Percentiles rank a stretch among this genome's conserved stretches.
phyloP scores from a whole-genome alignment of 2,113 vertebrate genomes.

The Hyperoodon ampullatus region DNA sequence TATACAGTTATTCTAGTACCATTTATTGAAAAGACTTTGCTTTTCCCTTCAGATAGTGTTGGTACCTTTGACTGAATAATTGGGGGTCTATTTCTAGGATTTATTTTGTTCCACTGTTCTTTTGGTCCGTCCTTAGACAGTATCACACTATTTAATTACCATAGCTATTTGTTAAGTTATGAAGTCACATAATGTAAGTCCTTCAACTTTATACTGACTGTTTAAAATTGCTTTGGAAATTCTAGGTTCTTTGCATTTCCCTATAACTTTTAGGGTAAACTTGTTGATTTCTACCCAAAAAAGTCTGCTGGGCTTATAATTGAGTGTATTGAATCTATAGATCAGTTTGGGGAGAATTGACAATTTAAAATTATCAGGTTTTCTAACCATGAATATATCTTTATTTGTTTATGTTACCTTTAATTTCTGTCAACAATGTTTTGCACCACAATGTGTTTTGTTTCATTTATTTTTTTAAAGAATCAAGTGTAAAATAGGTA shows the following conservation, averaged over 20 bases:
- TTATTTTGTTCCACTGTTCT: not conserved
- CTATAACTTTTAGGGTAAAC: not conserved
- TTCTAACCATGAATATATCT: not conserved
- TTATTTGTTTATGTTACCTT: slow-evolving; percentile 14
- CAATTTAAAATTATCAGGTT: not conserved
- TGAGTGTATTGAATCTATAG: not conserved
- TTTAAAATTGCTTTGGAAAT: not conserved
- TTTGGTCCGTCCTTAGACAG: not conserved
- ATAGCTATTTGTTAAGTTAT: not conserved
- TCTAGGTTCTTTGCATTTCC: not conserved
- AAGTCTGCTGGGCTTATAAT: not conserved
- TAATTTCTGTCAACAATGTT: not conserved
- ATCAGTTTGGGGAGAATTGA: not conserved
- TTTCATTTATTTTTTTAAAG: not conserved
- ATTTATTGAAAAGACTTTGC: not conserved
- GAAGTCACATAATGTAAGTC: not conserved
- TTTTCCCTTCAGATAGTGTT: not conserved
- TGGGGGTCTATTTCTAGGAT: not conserved
- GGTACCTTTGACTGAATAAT: not conserved
- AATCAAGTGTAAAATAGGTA: not conserved
- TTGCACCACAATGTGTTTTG: not conserved
- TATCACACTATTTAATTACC: not conserved
- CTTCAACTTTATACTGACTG: not conserved
- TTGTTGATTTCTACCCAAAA: not conserved
- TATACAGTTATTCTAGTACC: not conserved